Base-by-base conservation (phyloP, 2,797 vertebrate species). In the Micromesistius poutassou region DNA sequence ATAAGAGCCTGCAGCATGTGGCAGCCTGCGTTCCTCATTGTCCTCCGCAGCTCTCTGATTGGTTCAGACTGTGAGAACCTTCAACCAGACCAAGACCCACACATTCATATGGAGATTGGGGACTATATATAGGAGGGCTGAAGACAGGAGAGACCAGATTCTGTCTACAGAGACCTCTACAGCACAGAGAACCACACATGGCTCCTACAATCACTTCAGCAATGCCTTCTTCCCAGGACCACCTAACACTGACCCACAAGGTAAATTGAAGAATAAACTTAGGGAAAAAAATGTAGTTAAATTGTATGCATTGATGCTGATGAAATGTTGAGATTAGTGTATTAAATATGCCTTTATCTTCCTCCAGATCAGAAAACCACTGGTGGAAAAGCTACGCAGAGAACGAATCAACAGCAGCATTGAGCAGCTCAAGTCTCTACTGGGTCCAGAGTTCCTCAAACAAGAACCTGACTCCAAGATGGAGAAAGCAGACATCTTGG, bases 41-140 rank as follows among this genome's bases (percentile, higher is more conserved):
- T 93, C 76, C 81, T 3, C 19, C 19, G 0, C 0, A 62, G 82
- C 83, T 81, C 86, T 82, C 0, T 90, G 94, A 97, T 97, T 96
- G 96, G 96, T 90, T 93, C 36, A 36, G 81, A 96, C 90, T 95
- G 96, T 97, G 96, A 94, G 96, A 97, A 98, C 92, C 85, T 89
- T 80, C 76, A 85, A 81, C 80, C 79, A 82, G 80, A 91, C 87
- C 79, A 36, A 92, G 89, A 93, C 94, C 92, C 95, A 96, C 89
- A 92, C 91, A 92, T 94, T 95, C 84, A 92, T 92, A 95, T 94
- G 94, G 89, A 90, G 89, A 91, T 89, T 84, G 22, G 77, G 7
- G 85, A 2, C 62, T 94, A 96, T 96, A 97, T 94, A 95, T 93
- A 96, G 85, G 85, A 90, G 83, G 79, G 84, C 81, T 84, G 75